These are phyloP conservation scores for Phoeniculus purpureus DNA, from an alignment of 2,797 vertebrate species.

Conservation along the genomic window DNA sequence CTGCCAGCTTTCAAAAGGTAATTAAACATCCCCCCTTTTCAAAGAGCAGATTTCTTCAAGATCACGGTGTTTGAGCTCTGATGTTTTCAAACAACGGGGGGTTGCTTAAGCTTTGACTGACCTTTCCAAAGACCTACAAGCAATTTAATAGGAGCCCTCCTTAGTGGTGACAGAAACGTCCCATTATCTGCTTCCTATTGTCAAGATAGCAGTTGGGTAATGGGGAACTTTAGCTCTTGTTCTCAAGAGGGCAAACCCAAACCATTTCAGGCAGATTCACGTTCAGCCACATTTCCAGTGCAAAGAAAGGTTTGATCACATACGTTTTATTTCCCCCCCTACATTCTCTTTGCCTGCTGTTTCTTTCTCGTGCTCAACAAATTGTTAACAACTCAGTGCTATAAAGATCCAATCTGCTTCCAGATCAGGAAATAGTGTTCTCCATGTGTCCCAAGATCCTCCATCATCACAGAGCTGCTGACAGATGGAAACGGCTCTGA, in stretches of 20 bases:
- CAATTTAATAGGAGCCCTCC: conserved; percentile 44
- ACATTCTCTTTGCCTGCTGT: neutral
- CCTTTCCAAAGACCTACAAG: conserved; percentile 64
- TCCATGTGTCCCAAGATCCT: neutral
- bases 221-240: neutral
- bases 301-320: neutral
- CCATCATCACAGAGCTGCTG: neutral
- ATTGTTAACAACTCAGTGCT: neutral
- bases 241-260: neutral
- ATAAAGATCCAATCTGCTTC: neutral
- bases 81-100: conserved; percentile 72
- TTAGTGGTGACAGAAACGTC: conserved; percentile 49
- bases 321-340: neutral
- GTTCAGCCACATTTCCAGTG: neutral
- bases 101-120: conserved; percentile 68
- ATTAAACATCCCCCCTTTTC: conserved; percentile 77
- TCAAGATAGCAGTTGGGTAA: conserved; percentile 15
- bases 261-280: neutral
- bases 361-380: neutral
- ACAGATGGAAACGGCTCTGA: neutral
- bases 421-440: neutral
- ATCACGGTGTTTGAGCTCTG: conserved; percentile 52
- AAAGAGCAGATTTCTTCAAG: conserved; percentile 67
- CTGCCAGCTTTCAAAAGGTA: conserved; percentile 76
- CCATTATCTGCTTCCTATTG: conserved; percentile 74